These are phyloP conservation scores for Stichodactyla mertensii DNA, from an alignment of 64 coral and sea anemone genomes.

Conservation along the genomic window DNA sequence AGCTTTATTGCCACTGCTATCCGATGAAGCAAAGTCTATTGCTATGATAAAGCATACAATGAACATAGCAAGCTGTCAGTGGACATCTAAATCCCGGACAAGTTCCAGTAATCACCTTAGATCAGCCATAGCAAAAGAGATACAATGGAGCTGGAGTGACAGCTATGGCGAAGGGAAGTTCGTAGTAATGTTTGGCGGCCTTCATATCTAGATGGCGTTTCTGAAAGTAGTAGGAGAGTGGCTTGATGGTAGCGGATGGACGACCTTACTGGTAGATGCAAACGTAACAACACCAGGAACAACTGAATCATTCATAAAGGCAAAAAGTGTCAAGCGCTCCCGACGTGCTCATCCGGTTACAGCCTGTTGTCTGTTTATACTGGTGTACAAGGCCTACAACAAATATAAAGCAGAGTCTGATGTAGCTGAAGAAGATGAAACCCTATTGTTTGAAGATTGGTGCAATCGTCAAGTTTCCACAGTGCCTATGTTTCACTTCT, in stretches of 20 bases:
- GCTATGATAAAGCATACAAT: slow-evolving; percentile 41
- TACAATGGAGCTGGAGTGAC: neutral
- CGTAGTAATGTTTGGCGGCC: slow-evolving; percentile 47
- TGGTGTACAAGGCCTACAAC: slow-evolving; percentile 24
- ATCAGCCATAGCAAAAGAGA: slow-evolving; percentile 43
- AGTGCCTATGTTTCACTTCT: slow-evolving; percentile 36
- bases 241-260: slow-evolving; percentile 35
- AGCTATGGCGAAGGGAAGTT: slow-evolving; percentile 9
- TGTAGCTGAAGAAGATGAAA: neutral
- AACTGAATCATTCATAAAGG: slow-evolving; percentile 56
- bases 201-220: slow-evolving; percentile 43
- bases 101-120: slow-evolving; percentile 32
- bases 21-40: slow-evolving; percentile 28
- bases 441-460: neutral
- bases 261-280: neutral
- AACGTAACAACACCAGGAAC: slow-evolving; percentile 28
- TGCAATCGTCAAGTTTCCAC: neutral
- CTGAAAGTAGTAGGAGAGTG: slow-evolving; percentile 21
- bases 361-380: slow-evolving; percentile 11
- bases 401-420: slow-evolving; percentile 5
- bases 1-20: slow-evolving; percentile 29
- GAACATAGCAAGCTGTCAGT: slow-evolving; percentile 8
- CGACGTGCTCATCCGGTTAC: slow-evolving; percentile 30
- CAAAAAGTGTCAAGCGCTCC: neutral
- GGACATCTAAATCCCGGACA: slow-evolving; percentile 38